These are phyloP conservation scores for Mystacornis crossleyi DNA, from an alignment of 2,113 vertebrate species.

Conservation along the genomic window DNA sequence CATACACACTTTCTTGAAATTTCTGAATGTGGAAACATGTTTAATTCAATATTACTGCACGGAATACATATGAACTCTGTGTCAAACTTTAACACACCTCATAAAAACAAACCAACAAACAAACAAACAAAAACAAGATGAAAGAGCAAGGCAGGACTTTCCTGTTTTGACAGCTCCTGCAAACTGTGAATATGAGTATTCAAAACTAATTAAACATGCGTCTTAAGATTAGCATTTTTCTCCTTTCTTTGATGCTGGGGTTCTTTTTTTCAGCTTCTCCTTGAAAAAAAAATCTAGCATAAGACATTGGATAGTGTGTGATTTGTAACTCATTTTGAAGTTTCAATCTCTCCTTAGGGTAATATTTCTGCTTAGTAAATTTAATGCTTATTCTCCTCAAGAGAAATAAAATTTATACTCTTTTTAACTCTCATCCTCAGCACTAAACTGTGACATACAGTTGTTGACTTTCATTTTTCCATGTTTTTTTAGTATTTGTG, in stretches of 20 bases:
- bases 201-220: neutral
- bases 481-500: neutral
- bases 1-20: neutral
- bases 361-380: neutral
- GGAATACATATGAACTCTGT: neutral
- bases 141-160: neutral
- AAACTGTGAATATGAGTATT: neutral
- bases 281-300: neutral
- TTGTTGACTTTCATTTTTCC: neutral
- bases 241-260: neutral
- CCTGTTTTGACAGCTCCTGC: neutral
- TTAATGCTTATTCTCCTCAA: neutral
- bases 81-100: neutral
- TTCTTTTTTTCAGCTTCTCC: neutral
- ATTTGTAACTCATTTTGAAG: neutral
- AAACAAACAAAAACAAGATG: fast-evolving
- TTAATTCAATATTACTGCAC: neutral
- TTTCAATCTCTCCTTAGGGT: neutral
- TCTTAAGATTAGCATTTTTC: neutral
- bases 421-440: neutral
- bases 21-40: neutral
- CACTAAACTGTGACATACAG: neutral
- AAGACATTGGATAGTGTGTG: neutral
- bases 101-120: neutral
- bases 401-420: neutral